Evolutionary conservation across 1,140 invertebrate species (phyloP), one percentile per base, ranked within the genome.

Genomic region (Bombus picipes): DNA sequence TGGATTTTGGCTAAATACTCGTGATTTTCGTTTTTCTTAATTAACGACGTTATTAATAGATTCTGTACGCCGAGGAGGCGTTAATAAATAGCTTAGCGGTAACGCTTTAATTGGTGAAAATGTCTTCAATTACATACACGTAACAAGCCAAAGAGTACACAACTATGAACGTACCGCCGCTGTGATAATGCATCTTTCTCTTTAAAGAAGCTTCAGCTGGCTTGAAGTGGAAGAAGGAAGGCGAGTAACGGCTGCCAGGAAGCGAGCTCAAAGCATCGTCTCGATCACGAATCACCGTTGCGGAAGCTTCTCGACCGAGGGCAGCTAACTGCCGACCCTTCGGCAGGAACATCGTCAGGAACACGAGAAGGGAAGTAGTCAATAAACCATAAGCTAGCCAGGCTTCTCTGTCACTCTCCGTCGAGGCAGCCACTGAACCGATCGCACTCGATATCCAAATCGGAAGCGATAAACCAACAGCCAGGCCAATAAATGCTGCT

Each of bases 271-370:
- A 96, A 18, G 91, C 88, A 37, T 95, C 94, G 70, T 96, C 93
- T 79, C 94, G 93, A 87, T 96, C 96, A 28, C 90, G 89, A 37
- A 93, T 94, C 18, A 94, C 95, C 10, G 92, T 92, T 1, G 88
- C 88, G 32, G 92, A 88, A 28, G 91, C 92, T 91, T 97, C 97
- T 86, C 97, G 97, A 28, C 98, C 98, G 95, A 99, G 96, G 15
- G 98, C 98, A 0, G 98, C 98, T 92, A 99, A 94, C 89, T 98
- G 98, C n/a, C 98, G 96, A 66, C 98, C 98, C 95, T 99, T 99
- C 4, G 98, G 98, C 94, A 98, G 97, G 94, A 99, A 99, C 98
- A 99, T 99, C 22, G 98, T 96, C 72, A 98, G 96, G 93, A 99
- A 98, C 22, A 98, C 97, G 18, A 98, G 96, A 3, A 97, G 96